Evolutionary conservation across 2,888 invertebrate genomes (phyloP).

Genomic region (Dorcus hopei): DNA sequence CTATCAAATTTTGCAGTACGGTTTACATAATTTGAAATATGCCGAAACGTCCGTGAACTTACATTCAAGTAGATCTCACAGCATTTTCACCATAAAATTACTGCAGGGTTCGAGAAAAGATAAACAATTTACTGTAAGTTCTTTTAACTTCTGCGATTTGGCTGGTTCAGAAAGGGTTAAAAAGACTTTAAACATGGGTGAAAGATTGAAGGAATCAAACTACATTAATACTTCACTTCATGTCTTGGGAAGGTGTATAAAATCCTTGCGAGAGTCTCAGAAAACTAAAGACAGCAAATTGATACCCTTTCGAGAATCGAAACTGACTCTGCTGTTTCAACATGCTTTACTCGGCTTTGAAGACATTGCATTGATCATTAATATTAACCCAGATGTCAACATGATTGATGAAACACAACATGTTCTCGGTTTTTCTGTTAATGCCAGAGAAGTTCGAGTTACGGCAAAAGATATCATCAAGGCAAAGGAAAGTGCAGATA

Average conservation of each 20-base stretch:
- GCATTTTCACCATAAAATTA: constrained; percentile 80
- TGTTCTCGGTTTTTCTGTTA: constrained; percentile 77
- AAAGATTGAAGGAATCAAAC: constrained; percentile 76
- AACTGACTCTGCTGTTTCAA: constrained; percentile 82
- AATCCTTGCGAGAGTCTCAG: constrained; percentile 51
- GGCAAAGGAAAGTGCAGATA: no score
- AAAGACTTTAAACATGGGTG: constrained; percentile 70
- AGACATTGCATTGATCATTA: constrained; percentile 78
- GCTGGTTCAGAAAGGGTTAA: constrained; percentile 84
- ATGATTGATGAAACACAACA: constrained; percentile 80
- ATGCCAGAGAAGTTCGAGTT: constrained; percentile 60
- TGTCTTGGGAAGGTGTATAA: constrained; percentile 79
- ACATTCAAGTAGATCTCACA: constrained; percentile 84
- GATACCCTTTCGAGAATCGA: constrained; percentile 75
- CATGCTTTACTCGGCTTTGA: constrained; percentile 70
- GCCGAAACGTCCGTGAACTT: constrained; percentile 77
- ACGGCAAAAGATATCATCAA: no score
- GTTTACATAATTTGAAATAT: constrained; percentile 71
- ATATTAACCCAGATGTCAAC: constrained; percentile 71
- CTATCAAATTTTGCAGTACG: no score
- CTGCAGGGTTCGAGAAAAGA: no score
- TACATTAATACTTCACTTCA: constrained; percentile 87
- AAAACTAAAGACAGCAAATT: constrained; percentile 39
- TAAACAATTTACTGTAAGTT: no score
- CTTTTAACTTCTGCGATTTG: constrained; percentile 72